Conservation (phyloP, 2,888 invertebrate species). For the Pasiphila rectangulata region DNA sequence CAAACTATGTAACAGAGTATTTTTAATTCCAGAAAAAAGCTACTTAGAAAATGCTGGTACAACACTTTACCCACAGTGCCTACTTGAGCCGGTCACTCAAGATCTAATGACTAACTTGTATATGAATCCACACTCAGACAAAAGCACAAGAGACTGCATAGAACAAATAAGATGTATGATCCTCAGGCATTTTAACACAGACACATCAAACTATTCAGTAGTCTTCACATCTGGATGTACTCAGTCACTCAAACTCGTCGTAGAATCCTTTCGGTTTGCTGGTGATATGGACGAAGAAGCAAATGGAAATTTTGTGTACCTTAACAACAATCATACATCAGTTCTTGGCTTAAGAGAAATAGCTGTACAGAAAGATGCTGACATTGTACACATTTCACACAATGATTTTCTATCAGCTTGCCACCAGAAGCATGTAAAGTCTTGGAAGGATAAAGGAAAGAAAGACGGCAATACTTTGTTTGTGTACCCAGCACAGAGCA, state of each 20-base stretch:
- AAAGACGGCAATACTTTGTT: slow-evolving; percentile 81
- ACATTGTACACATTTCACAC: slow-evolving; percentile 80
- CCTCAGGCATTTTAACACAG: slow-evolving; percentile 91
- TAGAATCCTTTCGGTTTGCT: slow-evolving; percentile 88
- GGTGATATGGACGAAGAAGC: slow-evolving; percentile 40
- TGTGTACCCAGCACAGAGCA: slow-evolving; percentile 95
- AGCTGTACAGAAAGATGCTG: slow-evolving; percentile 78
- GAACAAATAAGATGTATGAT: slow-evolving; percentile 92
- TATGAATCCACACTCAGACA: slow-evolving; percentile 95
- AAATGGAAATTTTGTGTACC: slow-evolving; percentile 87
- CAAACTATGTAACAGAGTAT: neutral
- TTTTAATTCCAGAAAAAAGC: slow-evolving; percentile 80
- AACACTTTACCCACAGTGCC: slow-evolving; percentile 88
- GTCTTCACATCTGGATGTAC: slow-evolving; percentile 98
- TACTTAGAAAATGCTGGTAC: slow-evolving; percentile 96
- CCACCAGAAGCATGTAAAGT: slow-evolving; percentile 28
- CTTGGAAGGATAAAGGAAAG: slow-evolving; percentile 40
- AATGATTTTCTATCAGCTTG: slow-evolving; percentile 76
- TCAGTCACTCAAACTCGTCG: slow-evolving; percentile 89
- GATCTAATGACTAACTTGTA: slow-evolving; percentile 88
- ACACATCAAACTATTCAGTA: slow-evolving; percentile 88
- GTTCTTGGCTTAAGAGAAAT: slow-evolving; percentile 94
- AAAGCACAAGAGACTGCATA: slow-evolving; percentile 89
- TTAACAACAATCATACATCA: slow-evolving; percentile 96
- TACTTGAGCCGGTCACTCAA: slow-evolving; percentile 83